Base-by-base conservation (phyloP, 1,140 invertebrate species). In the Panulirus ornatus region DNA sequence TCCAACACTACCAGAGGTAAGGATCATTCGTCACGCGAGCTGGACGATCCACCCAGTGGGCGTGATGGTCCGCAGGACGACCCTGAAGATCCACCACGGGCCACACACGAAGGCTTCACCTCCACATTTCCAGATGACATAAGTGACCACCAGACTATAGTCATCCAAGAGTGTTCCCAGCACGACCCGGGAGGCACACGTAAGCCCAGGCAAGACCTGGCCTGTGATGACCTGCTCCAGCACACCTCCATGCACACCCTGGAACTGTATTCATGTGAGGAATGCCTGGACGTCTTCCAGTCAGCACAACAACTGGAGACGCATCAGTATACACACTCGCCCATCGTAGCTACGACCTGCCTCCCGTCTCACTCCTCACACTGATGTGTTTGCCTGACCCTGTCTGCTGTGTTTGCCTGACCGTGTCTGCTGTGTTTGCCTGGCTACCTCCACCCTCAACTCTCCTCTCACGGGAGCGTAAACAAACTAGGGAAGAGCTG, bases 191-290 rank as follows among this genome's bases (percentile, higher is more conserved):
- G n/a, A 2, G 9, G 2, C 34, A 22, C 30, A 6, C 70, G n/a
- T 38, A 30, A 75, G 19, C 1, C n/a, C 11, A 2, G 14, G 2
- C 16, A 42, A 40, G 11, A 40, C 42, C 16, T 75, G 34, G 9
- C 42, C n/a, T 78, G 44, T 44, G 40, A n/a, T 27, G 40, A 78
- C 40, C n/a, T 78, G 11, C 19, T 22, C n/a, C 8, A 47, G 9
- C 14, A 47, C 30, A 27, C 75, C 22, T 44, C 75, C 44, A 47
- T 78, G 40, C 75, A 78, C 40, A 78, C 75, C 0, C n/a, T 78
- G 22, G 75, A 78, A 30, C 22, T 78, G n/a, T 78, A 78, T 44
- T 27, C 75, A 1, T 78, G 75, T 78, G 38, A 47, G 14, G 14
- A 27, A 1, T 78, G 75, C 27, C 27, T 47, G 1, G 30, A n/a